Evolutionary conservation across 2,797 vertebrate genomes (phyloP).

Genomic region (Miichthys miiuy): DNA sequence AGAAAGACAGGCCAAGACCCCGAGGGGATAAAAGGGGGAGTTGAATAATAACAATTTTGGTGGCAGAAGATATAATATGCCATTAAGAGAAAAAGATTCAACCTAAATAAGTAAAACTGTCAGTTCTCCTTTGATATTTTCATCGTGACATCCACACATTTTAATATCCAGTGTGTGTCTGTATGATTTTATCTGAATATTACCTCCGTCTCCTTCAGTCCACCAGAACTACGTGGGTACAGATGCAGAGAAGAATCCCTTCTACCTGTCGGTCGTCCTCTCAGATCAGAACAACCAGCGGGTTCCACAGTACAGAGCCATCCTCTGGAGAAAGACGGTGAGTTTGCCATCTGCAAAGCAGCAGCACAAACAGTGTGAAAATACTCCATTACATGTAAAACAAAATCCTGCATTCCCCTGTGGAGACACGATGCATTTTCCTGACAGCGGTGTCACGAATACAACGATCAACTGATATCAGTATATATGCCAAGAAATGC

Average conservation of each 20-base stretch:
- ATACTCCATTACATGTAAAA: not conserved
- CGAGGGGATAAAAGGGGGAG: not conserved
- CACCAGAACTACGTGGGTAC: constrained; percentile 98
- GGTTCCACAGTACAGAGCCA: constrained; percentile 96
- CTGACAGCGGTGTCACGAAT: no score
- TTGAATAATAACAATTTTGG: not conserved
- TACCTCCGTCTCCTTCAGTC: constrained; percentile 83
- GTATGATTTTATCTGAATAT: not conserved
- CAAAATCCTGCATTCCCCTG: not conserved
- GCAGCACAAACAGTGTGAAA: not conserved
- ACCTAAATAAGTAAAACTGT: not conserved
- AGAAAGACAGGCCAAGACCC: not conserved
- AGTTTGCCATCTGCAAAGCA: constrained; percentile 68
- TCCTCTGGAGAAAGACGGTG: constrained; percentile 98
- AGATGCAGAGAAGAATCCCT: constrained; percentile 96
- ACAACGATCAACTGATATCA: no score
- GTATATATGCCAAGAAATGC: no score
- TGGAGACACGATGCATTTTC: no score
- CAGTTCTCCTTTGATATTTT: not conserved
- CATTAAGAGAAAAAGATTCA: not conserved
- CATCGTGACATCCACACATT: not conserved
- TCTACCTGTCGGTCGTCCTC: constrained; percentile 97
- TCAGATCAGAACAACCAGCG: constrained; percentile 98
- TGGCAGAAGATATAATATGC: not conserved
- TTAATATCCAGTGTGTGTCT: not conserved